These are phyloP conservation scores for Chascanopsetta lugubris DNA, from an alignment of 2,113 vertebrate genomes.

Conservation along the genomic window DNA sequence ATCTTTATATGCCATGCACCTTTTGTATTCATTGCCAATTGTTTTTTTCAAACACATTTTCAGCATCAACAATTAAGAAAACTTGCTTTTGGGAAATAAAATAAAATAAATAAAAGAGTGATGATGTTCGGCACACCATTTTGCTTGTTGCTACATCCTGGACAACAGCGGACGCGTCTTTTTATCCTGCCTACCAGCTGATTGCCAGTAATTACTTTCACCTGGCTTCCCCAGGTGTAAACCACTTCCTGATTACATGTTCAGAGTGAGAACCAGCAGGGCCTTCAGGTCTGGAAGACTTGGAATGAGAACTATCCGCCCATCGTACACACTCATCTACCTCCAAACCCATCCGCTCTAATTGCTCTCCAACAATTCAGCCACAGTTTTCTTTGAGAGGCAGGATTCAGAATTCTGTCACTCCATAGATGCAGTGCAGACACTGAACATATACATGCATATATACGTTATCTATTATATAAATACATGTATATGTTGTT, in stretches of 20 bases:
- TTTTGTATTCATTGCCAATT: too few relatives aligned
- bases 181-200: conserved; percentile 38
- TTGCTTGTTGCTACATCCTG: background rate
- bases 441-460: background rate
- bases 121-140: background rate
- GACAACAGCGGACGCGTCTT: background rate
- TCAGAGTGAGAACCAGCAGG: conserved; percentile 48
- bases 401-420: background rate
- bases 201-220: conserved; percentile 64
- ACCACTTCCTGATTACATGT: conserved; percentile 46
- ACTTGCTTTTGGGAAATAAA: background rate
- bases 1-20: too few relatives aligned
- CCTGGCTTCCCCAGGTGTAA: conserved; percentile 58
- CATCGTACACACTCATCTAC: conserved; percentile 22
- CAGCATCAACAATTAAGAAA: background rate
- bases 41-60: too few relatives aligned
- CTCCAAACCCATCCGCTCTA: conserved; percentile 24
- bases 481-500: too few relatives aligned
- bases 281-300: conserved; percentile 25
- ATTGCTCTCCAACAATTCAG: conserved; percentile 21
- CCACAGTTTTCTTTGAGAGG: conserved; percentile 7
- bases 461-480: too few relatives aligned
- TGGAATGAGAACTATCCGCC: conserved; percentile 7
- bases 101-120: background rate
- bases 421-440: background rate